These are phyloP conservation scores for Zelleria hepariella DNA, from an alignment of 2,888 invertebrate genomes.

Conservation along the genomic window DNA sequence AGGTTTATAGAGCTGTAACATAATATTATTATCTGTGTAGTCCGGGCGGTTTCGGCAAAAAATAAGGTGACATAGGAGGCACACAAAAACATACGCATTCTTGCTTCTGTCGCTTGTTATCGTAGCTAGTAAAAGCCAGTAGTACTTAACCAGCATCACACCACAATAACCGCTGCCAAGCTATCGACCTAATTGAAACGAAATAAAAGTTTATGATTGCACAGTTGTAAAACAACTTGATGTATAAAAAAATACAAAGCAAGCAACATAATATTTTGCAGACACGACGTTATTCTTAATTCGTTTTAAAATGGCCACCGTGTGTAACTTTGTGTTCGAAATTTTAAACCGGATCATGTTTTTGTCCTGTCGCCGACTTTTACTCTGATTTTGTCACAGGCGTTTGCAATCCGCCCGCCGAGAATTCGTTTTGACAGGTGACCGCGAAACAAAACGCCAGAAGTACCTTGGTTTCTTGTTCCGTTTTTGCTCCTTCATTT, in stretches of 20 bases:
- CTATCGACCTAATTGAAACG: neutral
- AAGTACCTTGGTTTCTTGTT: too few species aligned
- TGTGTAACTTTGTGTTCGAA: neutral
- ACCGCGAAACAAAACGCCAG: conserved; percentile 7
- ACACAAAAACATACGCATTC: too few species aligned
- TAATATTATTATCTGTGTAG: too few species aligned
- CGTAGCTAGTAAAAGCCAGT: too few species aligned
- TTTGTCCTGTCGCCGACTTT: conserved; percentile 9
- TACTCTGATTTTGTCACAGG: conserved; percentile 16
- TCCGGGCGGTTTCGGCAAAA: too few species aligned
- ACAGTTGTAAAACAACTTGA: neutral
- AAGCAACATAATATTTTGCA: neutral
- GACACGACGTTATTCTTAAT: neutral
- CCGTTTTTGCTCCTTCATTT: too few species aligned
- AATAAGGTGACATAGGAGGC: too few species aligned
- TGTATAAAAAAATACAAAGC: neutral
- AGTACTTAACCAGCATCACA: neutral
- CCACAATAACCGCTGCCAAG: neutral
- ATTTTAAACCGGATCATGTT: neutral
- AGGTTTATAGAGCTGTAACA: too few species aligned
- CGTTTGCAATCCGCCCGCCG: conserved; percentile 7
- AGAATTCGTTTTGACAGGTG: conserved; percentile 16
- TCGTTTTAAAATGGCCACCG: neutral
- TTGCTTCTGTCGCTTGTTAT: neutral
- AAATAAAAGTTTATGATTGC: neutral